Evolutionary conservation across 2,113 vertebrate species (phyloP).

Genomic region (Crotalus viridis): DNA sequence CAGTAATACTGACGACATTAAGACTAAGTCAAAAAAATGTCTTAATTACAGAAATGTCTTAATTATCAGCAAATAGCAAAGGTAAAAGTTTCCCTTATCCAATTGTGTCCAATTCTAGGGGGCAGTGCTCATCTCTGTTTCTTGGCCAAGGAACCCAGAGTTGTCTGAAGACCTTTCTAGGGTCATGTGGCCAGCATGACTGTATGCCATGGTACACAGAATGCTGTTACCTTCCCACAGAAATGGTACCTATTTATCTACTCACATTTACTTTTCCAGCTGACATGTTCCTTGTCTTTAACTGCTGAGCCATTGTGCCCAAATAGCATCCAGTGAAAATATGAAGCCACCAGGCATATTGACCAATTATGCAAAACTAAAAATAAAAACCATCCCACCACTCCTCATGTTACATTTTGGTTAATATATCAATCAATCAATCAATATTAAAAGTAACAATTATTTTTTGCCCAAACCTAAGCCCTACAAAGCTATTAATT

Average conservation of each 20-base stretch:
- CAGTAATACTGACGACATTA: background rate
- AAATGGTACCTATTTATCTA: too few relatives aligned
- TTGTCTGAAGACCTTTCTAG: too few relatives aligned
- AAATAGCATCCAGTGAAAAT: background rate
- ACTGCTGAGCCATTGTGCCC: too few relatives aligned
- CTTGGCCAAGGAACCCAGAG: too few relatives aligned
- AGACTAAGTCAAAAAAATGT: background rate
- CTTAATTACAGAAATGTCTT: background rate
- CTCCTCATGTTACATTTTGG: background rate
- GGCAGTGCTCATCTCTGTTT: too few relatives aligned
- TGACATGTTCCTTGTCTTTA: too few relatives aligned
- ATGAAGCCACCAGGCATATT: background rate
- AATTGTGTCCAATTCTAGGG: too few relatives aligned
- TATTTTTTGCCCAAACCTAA: background rate
- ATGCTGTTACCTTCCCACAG: too few relatives aligned
- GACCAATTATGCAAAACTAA: background rate
- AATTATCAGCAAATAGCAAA: background rate
- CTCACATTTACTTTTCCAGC: too few relatives aligned
- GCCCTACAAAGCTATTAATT: background rate
- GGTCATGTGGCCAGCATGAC: too few relatives aligned
- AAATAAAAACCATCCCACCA: background rate
- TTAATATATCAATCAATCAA: background rate
- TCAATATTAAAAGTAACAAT: background rate
- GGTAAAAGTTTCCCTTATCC: too few relatives aligned
- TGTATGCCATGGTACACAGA: too few relatives aligned